phyloP scores from a whole-genome alignment of 1,140 invertebrate genomes.

The Tyrophagus putrescentiae region DNA sequence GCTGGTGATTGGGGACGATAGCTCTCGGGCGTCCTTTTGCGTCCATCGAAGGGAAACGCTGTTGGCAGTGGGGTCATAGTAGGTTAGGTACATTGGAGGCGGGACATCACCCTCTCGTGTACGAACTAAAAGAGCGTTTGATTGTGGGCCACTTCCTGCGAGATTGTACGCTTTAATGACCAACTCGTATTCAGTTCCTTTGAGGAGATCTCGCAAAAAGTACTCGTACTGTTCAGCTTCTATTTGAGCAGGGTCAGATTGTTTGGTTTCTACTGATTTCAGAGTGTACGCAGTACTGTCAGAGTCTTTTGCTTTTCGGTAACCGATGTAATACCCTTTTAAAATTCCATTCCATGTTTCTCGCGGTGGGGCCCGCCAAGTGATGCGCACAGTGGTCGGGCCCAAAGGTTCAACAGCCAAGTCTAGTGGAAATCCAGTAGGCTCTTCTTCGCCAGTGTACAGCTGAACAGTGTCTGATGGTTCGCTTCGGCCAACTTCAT shows the following conservation, averaged over 20 bases:
- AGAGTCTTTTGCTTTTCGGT: constrained; percentile 40
- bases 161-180: constrained; percentile 28
- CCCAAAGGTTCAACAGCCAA: constrained; percentile 78
- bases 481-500: constrained; percentile 49
- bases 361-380: constrained; percentile 76
- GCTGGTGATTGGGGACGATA: constrained; percentile 7
- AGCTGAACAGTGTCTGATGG: constrained; percentile 66
- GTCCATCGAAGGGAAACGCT: constrained; percentile 13
- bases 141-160: constrained; percentile 35
- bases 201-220: constrained; percentile 27
- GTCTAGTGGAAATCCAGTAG: constrained; percentile 35
- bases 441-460: constrained; percentile 65
- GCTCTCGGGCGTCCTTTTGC: constrained; percentile 1
- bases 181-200: constrained; percentile 27
- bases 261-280: constrained; percentile 16
- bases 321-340: constrained; percentile 62
- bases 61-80: constrained; percentile 1
- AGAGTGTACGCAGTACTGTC: constrained; percentile 11
- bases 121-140: constrained; percentile 52
- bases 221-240: constrained; percentile 25
- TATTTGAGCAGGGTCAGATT: not conserved
- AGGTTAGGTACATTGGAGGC: constrained; percentile 5
- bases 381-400: constrained; percentile 75
- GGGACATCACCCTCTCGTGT: constrained; percentile 60
- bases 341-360: constrained; percentile 87